Evolutionary conservation across 1,140 invertebrate species (phyloP), one percentile per base, ranked within the genome.

Genomic region (Penaeus chinensis): DNA sequence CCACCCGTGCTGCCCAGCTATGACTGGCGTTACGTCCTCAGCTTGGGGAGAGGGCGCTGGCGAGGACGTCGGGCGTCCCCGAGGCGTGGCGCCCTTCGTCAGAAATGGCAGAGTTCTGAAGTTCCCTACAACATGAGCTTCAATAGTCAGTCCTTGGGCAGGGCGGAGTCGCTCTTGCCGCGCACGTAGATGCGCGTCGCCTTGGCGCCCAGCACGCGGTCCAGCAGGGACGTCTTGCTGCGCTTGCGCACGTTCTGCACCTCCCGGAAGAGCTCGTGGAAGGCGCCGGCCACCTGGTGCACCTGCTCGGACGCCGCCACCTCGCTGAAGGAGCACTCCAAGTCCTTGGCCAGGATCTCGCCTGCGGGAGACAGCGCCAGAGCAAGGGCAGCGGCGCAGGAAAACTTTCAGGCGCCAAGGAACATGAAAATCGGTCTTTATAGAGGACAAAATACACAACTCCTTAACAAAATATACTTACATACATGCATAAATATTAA

Each of bases 291-390:
- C 5, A 98, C 95, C 92, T 95, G 94, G 24, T 92, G 91, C 37
- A 97, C 96, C 92, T 97, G 96, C 92, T 97, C 96, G 0, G 96
- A 96, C 1, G 96, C 96, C 1, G 96, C 95, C n/a, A 97, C 95
- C 93, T 98, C 96, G n/a, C 94, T 94, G 92, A 97, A 98, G 81
- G 74, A 85, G 92, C 96, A 97, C 91, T 97, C 96, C 89, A 96
- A 95, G 91, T 97, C 96, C 92, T 97, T 96, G 1, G 96, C 96
- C 62, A 97, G 92, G 89, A 96, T 96, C 92, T 97, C 96, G 27
- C 96, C 93, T 94, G 91, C 11, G 60, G 65, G 11, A 42, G 42
- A 80, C 27, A n/a, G 37, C 37, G 37, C 7, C 37, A 5, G 2
- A 7, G 37, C 37, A 8, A 42, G 37, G 78, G 78, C 24, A 0